Conservation (phyloP, 1,140 invertebrate species). For the Sminthurides bifidus region DNA sequence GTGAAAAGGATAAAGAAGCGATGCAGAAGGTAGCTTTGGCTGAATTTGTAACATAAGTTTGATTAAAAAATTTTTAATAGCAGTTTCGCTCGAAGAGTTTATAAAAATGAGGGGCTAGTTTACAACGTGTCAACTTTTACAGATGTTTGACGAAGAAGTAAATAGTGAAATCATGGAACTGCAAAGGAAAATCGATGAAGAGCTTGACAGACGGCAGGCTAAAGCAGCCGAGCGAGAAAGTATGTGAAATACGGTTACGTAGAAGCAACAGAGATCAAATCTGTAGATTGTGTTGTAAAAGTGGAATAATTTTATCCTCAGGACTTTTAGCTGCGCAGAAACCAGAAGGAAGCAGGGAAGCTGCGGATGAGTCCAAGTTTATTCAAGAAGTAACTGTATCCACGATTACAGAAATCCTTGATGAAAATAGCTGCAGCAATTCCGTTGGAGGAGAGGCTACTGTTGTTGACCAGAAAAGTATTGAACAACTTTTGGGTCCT, state of each 20-base stretch:
- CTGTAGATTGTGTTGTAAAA: background rate
- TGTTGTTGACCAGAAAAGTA: background rate
- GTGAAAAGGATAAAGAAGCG: slow-evolving; percentile 71
- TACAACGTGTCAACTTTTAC: background rate
- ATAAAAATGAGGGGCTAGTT: background rate
- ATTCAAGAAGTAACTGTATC: slow-evolving; percentile 28
- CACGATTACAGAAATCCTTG: slow-evolving; percentile 26
- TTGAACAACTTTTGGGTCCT: background rate
- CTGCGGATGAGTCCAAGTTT: slow-evolving; percentile 16
- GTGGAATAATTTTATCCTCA: too few species aligned
- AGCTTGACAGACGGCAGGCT: slow-evolving; percentile 23
- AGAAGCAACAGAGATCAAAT: background rate
- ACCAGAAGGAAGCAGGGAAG: slow-evolving; percentile 1
- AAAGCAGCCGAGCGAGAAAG: slow-evolving; percentile 13
- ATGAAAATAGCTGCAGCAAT: background rate
- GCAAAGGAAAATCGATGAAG: slow-evolving; percentile 38
- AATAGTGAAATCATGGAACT: slow-evolving; percentile 51
- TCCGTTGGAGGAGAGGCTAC: background rate
- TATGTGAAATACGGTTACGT: background rate
- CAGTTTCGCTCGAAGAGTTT: slow-evolving; percentile 25
- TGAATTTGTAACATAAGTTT: slow-evolving; percentile 12
- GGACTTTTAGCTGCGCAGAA: background rate
- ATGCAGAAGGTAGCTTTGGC: slow-evolving; percentile 51
- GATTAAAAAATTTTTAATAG: slow-evolving; percentile 21
- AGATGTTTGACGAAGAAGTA: slow-evolving; percentile 27